A percentile compares a stretch with the other conserved stretches of the same genome.
These are phyloP conservation scores for Psephotus haematonotus DNA, from an alignment of 2,113 vertebrate genomes.

Conservation along the genomic window DNA sequence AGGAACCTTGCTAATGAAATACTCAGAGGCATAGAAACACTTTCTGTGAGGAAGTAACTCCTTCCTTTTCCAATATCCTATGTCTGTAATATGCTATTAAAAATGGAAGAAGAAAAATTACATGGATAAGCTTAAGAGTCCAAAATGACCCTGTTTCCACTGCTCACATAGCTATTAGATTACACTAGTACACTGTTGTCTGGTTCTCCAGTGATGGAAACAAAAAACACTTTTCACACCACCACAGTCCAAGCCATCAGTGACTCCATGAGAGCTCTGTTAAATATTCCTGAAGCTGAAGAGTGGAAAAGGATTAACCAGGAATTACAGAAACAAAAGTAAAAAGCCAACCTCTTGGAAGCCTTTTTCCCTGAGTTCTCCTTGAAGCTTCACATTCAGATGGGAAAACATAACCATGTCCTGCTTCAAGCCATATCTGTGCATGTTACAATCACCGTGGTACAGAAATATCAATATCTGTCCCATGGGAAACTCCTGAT, in stretches of 20 bases:
- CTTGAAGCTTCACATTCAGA: neutral
- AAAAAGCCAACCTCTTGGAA: neutral
- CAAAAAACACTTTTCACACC: neutral
- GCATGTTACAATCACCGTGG: rapidly evolving
- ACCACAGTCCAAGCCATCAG: neutral
- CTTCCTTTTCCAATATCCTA: neutral
- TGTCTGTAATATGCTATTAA: neutral
- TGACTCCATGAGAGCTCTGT: neutral
- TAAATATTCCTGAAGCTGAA: neutral
- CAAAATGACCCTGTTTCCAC: neutral
- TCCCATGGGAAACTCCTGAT: neutral
- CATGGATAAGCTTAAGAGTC: neutral
- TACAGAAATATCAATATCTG: neutral
- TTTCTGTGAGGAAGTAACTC: constrained; percentile 1
- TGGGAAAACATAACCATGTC: neutral
- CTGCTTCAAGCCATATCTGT: neutral
- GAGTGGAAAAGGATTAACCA: rapidly evolving
- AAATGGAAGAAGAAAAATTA: neutral
- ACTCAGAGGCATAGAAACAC: neutral
- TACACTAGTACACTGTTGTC: neutral
- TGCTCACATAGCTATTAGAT: neutral
- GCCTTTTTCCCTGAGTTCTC: neutral
- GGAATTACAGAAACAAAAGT: neutral
- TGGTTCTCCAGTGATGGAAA: neutral
- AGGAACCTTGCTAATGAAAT: constrained; percentile 52